phyloP scores from a whole-genome alignment of 2,113 vertebrate species.

The Xyliphius kryptos region DNA sequence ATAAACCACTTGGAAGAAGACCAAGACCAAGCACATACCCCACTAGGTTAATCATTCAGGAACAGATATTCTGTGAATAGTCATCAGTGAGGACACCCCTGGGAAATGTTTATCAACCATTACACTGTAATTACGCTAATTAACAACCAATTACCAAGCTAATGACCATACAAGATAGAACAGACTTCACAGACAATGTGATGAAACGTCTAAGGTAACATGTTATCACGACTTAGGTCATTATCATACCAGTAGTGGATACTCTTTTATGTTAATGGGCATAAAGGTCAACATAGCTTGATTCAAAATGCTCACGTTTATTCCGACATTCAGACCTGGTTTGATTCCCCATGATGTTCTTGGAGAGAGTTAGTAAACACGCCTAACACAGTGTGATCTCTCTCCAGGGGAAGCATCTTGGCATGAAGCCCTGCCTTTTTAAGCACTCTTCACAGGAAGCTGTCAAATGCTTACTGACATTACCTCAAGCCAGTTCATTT shows the following conservation, averaged over 20 bases:
- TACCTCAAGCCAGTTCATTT: slow-evolving; percentile 61
- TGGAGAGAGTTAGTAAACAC: slow-evolving; percentile 49
- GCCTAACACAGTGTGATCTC: slow-evolving; percentile 52
- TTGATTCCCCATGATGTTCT: slow-evolving; percentile 44
- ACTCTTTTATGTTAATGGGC: too few relatives aligned
- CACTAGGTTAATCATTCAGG: neutral
- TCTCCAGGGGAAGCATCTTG: slow-evolving; percentile 47
- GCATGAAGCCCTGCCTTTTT: slow-evolving; percentile 46
- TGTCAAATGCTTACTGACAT: slow-evolving; percentile 58
- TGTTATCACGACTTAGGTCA: too few relatives aligned
- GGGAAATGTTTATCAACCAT: neutral
- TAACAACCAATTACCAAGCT: slow-evolving; percentile 10
- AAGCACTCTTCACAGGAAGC: slow-evolving; percentile 55
- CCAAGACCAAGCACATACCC: neutral
- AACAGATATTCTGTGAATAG: neutral
- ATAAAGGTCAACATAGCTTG: too few relatives aligned
- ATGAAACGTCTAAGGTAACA: slow-evolving; percentile 7
- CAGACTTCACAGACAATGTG: slow-evolving; percentile 8
- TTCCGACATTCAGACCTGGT: slow-evolving; percentile 34
- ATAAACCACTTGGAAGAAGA: neutral
- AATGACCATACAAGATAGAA: neutral
- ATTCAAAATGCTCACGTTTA: too few relatives aligned
- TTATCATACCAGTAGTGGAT: too few relatives aligned
- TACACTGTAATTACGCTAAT: slow-evolving; percentile 1
- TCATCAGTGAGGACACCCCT: neutral